Evolutionary conservation across 2,113 vertebrate genomes (phyloP), one percentile per base, ranked within the genome.

Genomic region (Athene cunicularia): DNA sequence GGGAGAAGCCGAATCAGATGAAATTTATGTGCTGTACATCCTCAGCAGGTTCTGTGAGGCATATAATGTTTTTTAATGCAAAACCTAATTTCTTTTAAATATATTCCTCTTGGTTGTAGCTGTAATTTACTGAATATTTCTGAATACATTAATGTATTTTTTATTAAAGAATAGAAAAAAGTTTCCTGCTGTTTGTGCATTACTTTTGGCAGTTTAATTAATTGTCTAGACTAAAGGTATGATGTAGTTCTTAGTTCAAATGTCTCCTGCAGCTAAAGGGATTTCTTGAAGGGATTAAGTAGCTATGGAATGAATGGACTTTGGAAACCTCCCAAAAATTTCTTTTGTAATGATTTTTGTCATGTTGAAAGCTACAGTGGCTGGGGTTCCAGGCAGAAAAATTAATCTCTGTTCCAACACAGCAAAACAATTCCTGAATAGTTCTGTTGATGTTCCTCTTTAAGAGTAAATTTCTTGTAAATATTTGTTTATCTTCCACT

Each of bases 281-380:
- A 43, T 96, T 93, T 92, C 45, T 91, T 80, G 53, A 84, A 95
- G 70, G 85, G 64, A 79, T 98, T 97, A 95, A 95, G 63, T 73
- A 96, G 63, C 55, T 95, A 37, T 55, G 73, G 77, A 91, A 80
- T 88, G 56, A 94, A 83, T 66, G 81, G 86, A 49, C 80, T 95
- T 95, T 97, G 96, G 93, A 94, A 95, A 86, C 14, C 49, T 56
- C 43, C 79, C 56, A 21, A 63, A 86, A 72, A 49, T 67, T 50
- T 79, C 21, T 85, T 88, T 32, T 71, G 27, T 75, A 85, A 88
- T 81, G 50, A 77, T 64, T 95, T 95, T 94, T 87, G 79, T 91
- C 63, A 47, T 28, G 70, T 49, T 80, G 74, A 55, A 75, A 80
- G 39, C 71, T 77, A 32, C 7, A 21, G 60, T 64, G 49, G 43